phyloP scores from a whole-genome alignment of 2,113 vertebrate species.

The Centropristis striata region DNA sequence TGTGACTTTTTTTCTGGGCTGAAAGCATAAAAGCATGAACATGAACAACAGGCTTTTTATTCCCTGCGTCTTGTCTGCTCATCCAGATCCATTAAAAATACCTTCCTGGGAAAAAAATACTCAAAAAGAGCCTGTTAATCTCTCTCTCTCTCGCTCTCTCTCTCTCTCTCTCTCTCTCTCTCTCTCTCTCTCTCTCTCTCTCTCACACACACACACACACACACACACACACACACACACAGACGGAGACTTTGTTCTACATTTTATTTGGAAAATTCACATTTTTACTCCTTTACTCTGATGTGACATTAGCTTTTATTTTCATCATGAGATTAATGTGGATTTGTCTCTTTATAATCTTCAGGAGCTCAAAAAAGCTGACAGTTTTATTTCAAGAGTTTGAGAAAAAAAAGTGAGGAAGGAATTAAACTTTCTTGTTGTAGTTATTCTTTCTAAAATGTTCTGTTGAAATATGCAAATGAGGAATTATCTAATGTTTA shows the following conservation, averaged over 20 bases:
- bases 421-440: too few relatives aligned
- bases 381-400: too few relatives aligned
- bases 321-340: too few relatives aligned
- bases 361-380: too few relatives aligned
- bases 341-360: too few relatives aligned
- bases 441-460: too few relatives aligned
- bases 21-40: slow-evolving; percentile 52
- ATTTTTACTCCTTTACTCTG: neutral
- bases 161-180: too few relatives aligned
- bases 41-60: slow-evolving; percentile 2
- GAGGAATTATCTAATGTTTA: too few relatives aligned
- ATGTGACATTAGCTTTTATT: too few relatives aligned
- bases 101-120: slow-evolving; percentile 25
- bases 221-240: slow-evolving; percentile 2
- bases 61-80: slow-evolving; percentile 42
- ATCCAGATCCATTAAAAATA: slow-evolving; percentile 31
- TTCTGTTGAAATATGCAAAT: too few relatives aligned
- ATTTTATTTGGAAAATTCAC: neutral
- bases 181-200: neutral
- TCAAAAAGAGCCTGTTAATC: neutral
- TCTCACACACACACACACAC: slow-evolving; percentile 7
- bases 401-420: too few relatives aligned
- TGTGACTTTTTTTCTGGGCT: slow-evolving; percentile 27
- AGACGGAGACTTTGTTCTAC: neutral
- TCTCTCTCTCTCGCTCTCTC: too few relatives aligned